These are phyloP conservation scores for Stichopus horrens DNA, from an alignment of 53 echinoderm and acorn worm species.

Conservation along the genomic window DNA sequence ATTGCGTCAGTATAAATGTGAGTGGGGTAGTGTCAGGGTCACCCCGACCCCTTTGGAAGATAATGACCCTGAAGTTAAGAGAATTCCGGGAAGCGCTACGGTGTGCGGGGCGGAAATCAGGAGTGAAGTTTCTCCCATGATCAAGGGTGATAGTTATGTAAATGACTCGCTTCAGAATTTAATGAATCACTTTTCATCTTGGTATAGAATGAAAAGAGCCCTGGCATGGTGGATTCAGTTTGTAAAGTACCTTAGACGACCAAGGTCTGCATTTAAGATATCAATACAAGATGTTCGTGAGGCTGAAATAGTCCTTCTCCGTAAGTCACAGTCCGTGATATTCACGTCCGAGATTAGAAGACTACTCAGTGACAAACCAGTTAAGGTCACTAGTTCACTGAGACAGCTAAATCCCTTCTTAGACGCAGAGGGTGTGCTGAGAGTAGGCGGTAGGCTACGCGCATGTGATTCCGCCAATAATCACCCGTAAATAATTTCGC, in stretches of 20 bases:
- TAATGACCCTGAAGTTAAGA: background rate
- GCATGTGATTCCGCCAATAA: background rate
- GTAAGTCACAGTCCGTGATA: background rate
- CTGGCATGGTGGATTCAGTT: conserved; percentile 16
- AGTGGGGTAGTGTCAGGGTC: background rate
- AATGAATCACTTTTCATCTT: background rate
- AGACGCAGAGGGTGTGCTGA: background rate
- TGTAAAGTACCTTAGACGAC: background rate
- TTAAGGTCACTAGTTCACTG: background rate
- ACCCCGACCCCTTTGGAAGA: background rate
- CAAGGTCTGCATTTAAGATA: background rate
- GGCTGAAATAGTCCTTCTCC: conserved; percentile 12
- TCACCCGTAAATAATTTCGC: background rate
- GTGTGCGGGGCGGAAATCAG: background rate
- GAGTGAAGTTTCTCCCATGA: too few species aligned
- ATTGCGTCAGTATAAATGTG: background rate
- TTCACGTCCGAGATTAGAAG: conserved; percentile 7
- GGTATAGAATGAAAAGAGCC: background rate
- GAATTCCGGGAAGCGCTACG: background rate
- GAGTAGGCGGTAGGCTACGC: background rate
- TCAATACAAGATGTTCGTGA: background rate
- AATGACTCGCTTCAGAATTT: background rate
- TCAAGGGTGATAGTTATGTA: background rate
- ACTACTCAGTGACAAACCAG: background rate
- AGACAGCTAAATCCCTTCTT: background rate